Percentiles rank a stretch among this genome's conserved stretches.
Evolutionary conservation across 2,797 vertebrate species (phyloP).

Genomic region (Vireo griseus): DNA sequence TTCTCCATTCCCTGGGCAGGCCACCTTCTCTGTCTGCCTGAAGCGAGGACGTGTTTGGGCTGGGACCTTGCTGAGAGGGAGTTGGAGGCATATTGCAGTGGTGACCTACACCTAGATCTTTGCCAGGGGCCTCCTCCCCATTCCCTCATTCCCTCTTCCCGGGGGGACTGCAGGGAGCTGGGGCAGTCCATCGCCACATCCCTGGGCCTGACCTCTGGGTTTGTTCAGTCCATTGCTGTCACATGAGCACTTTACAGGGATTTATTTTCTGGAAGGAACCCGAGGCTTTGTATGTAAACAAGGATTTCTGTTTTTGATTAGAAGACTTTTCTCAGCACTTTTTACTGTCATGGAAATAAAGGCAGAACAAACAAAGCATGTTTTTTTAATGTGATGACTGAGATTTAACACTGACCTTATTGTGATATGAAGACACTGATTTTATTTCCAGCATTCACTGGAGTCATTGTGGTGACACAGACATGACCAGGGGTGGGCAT

Average conservation of each 20-base stretch:
- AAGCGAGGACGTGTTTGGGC: neutral
- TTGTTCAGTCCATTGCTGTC: neutral
- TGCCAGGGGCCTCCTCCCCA: neutral
- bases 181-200: rapidly evolving
- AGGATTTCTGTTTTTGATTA: neutral
- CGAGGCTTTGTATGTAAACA: neutral
- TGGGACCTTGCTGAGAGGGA: neutral
- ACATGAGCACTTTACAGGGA: neutral
- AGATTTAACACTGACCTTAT: neutral
- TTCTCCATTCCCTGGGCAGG: neutral
- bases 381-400: neutral
- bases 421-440: neutral
- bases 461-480: neutral
- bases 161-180: neutral
- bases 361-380: neutral
- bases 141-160: neutral
- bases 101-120: neutral
- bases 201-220: neutral
- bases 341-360: neutral
- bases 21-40: neutral
- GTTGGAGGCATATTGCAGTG: neutral
- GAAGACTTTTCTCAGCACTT: neutral
- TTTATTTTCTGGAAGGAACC: neutral
- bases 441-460: neutral
- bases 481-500: neutral